These are phyloP conservation scores for Nebria salina DNA, from an alignment of 2,888 invertebrate genomes.

Conservation along the genomic window DNA sequence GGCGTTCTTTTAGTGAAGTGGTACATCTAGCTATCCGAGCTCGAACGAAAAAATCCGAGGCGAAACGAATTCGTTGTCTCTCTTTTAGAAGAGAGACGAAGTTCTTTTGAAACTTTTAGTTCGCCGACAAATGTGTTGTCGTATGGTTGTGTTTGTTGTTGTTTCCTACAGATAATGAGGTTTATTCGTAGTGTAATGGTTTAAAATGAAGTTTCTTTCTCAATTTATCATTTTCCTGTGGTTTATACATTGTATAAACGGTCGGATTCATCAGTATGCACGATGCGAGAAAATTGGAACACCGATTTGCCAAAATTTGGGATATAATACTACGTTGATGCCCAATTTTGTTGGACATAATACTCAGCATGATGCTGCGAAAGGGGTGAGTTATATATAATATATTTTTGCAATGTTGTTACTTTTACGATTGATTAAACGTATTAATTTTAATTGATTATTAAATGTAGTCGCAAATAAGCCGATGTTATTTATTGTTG, in stretches of 20 bases:
- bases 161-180: background rate
- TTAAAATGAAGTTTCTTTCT: background rate
- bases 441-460: background rate
- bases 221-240: background rate
- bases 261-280: conserved; percentile 29
- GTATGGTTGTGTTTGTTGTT: conserved; percentile 13
- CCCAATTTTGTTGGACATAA: conserved; percentile 86
- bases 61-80: background rate
- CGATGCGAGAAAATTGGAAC: conserved; percentile 81
- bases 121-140: conserved; percentile 23
- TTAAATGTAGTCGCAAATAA: no score
- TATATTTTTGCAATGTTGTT: background rate
- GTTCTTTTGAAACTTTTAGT: conserved; percentile 23
- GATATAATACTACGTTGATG: conserved; percentile 88
- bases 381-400: conserved; percentile 69
- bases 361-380: conserved; percentile 82
- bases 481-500: no score
- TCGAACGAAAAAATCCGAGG: background rate
- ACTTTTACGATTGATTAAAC: background rate
- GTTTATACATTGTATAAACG: background rate
- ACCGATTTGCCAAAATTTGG: conserved; percentile 82
- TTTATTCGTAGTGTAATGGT: background rate
- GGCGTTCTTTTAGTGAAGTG: background rate
- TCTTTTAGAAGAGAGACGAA: background rate
- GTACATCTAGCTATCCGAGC: background rate